Conservation (phyloP, 2,113 vertebrate genomes). For the Mormyrus iriodes region DNA sequence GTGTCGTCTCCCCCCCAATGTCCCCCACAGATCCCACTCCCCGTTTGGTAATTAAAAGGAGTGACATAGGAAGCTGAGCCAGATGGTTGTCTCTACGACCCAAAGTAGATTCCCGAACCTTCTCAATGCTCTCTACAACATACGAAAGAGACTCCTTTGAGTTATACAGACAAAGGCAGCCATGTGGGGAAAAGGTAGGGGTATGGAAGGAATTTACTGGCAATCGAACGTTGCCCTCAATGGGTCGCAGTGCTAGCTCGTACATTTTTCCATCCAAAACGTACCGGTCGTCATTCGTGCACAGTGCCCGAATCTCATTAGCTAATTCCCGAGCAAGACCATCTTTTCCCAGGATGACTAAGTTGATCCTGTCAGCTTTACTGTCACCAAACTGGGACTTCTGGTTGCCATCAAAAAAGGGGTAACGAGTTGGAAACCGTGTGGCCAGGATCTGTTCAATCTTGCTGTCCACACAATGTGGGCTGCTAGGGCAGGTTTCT, state of each 20-base stretch:
- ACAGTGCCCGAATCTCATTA: conserved; percentile 90
- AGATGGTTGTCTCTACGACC: conserved; percentile 74
- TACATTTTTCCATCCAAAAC: conserved; percentile 87
- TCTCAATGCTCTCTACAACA: conserved; percentile 89
- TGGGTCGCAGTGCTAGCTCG: conserved; percentile 82
- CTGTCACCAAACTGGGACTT: conserved; percentile 65
- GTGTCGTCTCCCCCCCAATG: conserved; percentile 81
- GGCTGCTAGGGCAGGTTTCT: conserved; percentile 87
- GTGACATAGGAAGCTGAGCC: conserved; percentile 71
- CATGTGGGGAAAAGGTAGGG: conserved; percentile 86
- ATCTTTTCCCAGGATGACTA: conserved; percentile 91
- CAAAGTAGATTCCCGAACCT: conserved; percentile 74
- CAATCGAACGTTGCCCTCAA: conserved; percentile 90
- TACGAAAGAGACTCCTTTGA: conserved; percentile 92
- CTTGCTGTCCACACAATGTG: conserved; percentile 76
- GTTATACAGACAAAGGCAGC: conserved; percentile 94
- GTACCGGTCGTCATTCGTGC: conserved; percentile 86
- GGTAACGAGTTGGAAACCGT: conserved; percentile 68
- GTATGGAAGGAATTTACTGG: conserved; percentile 96
- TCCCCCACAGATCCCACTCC: conserved; percentile 74
- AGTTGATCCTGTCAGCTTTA: conserved; percentile 77
- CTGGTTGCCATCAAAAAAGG: conserved; percentile 67
- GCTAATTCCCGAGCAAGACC: conserved; percentile 86
- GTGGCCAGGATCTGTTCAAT: conserved; percentile 80
- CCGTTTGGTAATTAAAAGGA: conserved; percentile 82